These are phyloP conservation scores for Cataglyphis livida DNA, from an alignment of 2,888 invertebrate species.

Conservation along the genomic window DNA sequence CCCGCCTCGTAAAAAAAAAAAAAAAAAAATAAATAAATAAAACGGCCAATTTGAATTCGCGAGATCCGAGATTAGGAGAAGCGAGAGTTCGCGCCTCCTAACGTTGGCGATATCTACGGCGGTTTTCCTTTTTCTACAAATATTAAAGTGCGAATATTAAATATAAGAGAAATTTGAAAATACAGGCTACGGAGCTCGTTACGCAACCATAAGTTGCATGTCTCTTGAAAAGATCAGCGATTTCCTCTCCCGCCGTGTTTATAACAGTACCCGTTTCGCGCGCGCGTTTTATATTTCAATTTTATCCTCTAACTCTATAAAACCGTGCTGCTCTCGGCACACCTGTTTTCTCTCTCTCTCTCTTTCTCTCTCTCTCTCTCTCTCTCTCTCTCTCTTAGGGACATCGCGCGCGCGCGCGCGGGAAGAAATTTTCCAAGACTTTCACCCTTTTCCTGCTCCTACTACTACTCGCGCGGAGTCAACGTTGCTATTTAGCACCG, in stretches of 20 bases:
- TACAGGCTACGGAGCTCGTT: slow-evolving; percentile 44
- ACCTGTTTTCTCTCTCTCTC: slow-evolving; percentile 68
- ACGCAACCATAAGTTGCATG: slow-evolving; percentile 62
- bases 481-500: slow-evolving; percentile 51
- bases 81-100: not conserved
- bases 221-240: slow-evolving; percentile 54
- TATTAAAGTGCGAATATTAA: not conserved
- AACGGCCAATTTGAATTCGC: slow-evolving; percentile 14
- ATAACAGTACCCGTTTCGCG: slow-evolving; percentile 67
- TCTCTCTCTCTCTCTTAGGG: slow-evolving; percentile 39
- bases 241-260: slow-evolving; percentile 52
- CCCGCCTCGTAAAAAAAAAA: not conserved
- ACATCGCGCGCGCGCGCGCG: not conserved
- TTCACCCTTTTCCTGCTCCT: slow-evolving; percentile 70
- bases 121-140: not conserved
- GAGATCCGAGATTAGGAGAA: slow-evolving; percentile 18
- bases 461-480: slow-evolving; percentile 14
- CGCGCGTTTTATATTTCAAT: slow-evolving; percentile 73
- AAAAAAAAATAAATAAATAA: not conserved
- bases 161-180: not conserved
- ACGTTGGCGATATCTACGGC: no score
- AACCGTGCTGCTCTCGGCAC: slow-evolving; percentile 17
- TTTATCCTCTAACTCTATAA: slow-evolving; percentile 56
- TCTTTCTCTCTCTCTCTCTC: slow-evolving; percentile 45
- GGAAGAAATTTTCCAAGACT: slow-evolving; percentile 72